Evolutionary conservation across 2,888 invertebrate genomes (phyloP).

Genomic region (Leucozona laternaria): DNA sequence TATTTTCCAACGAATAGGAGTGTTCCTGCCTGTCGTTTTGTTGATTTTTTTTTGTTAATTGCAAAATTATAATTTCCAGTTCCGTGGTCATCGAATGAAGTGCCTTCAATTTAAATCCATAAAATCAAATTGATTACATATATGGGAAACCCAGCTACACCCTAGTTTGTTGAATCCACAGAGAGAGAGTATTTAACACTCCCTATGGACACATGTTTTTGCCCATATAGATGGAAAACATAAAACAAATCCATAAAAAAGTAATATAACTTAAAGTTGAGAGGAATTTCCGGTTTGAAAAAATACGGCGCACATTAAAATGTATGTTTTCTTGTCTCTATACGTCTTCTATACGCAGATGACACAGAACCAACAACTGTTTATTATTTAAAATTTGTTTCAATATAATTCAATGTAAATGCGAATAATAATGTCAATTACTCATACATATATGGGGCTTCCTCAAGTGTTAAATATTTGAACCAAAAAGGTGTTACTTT

Average conservation of each 20-base stretch:
- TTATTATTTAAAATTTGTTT: neutral
- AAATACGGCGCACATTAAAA: constrained; percentile 22
- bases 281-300: constrained; percentile 61
- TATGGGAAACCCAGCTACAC: constrained; percentile 12
- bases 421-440: neutral
- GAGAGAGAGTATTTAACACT: constrained; percentile 4
- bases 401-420: neutral
- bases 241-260: neutral
- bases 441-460: neutral
- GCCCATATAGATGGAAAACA: neutral
- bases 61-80: constrained; percentile 11
- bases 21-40: neutral
- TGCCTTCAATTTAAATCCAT: constrained; percentile 19
- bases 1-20: neutral
- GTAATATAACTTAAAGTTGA: constrained; percentile 28
- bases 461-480: neutral
- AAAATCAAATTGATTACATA: neutral
- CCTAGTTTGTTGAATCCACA: constrained; percentile 2
- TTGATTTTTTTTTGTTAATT: neutral
- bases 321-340: too few relatives aligned
- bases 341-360: too few relatives aligned
- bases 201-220: neutral
- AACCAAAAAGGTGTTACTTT: constrained; percentile 4
- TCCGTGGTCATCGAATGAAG: neutral
- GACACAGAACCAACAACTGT: constrained; percentile 24